Evolutionary conservation across 1,140 invertebrate species (phyloP), one percentile per base, ranked within the genome.

Genomic region (Dryas iulia): DNA sequence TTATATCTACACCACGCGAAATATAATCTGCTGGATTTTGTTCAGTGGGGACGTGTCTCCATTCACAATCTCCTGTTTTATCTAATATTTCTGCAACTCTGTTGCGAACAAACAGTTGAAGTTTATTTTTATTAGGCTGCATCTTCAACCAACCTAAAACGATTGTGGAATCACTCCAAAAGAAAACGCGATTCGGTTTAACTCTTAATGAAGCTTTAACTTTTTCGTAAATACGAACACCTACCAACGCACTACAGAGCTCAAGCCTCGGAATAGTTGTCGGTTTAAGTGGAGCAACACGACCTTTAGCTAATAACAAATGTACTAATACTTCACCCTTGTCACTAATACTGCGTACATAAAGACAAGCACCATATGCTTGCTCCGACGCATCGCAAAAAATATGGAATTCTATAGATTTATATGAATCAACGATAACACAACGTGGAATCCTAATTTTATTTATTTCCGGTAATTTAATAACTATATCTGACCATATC

Each of bases 321-420:
- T 59, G 54, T 7, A 75, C 68, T 14, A 63, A n/a, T 2, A 67
- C 21, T 14, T 74, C 24, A 30, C 60, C 69, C 2, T 57, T 25
- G 18, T 71, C 14, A 66, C 58, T 64, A 18, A 72, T 12, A 52
- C 60, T 73, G 33, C 83, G 71, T 2, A 89, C 23, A 74, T 90
- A 91, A n/a, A 83, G 21, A 56, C 78, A 77, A 1, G 83, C 78
- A 2, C 81, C 79, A 35, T 85, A 87, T 10, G 83, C 79, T 21
- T 62, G 26, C 39, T 75, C 70, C 1, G 83, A 86, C 0, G 86
- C 80, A 68, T 90, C 89, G 1, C 73, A 65, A 66, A 89, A 92
- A 8, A 81, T 68, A 53, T 79, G 79, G 23, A 77, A 64, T 23
- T 81, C 73, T 24, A 72, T 8, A 11, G 0, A 12, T 5, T 62